A percentile compares a stretch with the other conserved stretches of the same genome.
These are phyloP conservation scores for Paradoxurus hermaphroditus DNA, from an alignment of 2,113 vertebrate genomes.

Conservation along the genomic window DNA sequence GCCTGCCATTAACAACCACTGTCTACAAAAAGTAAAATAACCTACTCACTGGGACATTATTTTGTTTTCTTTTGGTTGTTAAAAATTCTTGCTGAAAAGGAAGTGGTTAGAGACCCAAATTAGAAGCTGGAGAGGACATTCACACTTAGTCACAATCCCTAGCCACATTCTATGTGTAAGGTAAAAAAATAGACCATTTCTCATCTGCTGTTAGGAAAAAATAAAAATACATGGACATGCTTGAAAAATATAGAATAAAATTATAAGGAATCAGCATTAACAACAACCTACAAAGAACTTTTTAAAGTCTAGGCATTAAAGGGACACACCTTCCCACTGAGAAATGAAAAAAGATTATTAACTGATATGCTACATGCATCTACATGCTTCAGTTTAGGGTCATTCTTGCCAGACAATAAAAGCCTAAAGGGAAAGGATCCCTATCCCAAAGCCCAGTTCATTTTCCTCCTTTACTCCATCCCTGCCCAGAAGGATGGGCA, in stretches of 20 bases:
- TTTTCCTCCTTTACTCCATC: not conserved
- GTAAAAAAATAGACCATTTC: not conserved
- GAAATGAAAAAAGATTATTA: not conserved
- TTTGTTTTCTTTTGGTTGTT: not conserved
- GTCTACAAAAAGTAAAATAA: not conserved
- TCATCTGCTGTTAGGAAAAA: conserved; percentile 23
- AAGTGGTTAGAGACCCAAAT: not conserved
- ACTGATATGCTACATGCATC: not conserved
- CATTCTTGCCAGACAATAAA: not conserved
- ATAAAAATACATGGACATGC: conserved; percentile 16
- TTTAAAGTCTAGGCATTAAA: conserved; percentile 17
- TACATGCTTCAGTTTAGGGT: not conserved
- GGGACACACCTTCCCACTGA: not conserved
- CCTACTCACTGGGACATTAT: not conserved
- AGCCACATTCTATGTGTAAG: conserved; percentile 6
- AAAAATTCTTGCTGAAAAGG: not conserved
- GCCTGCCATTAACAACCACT: not conserved
- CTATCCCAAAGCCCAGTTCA: not conserved
- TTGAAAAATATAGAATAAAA: conserved; percentile 10
- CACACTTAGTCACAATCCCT: conserved; percentile 27
- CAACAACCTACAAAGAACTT: not conserved
- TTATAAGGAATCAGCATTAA: not conserved
- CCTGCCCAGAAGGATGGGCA: not conserved
- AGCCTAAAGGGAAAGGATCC: not conserved
- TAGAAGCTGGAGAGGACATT: conserved; percentile 36